phyloP scores from a whole-genome alignment of 2,888 invertebrate genomes.

The Drosophila greeni region DNA sequence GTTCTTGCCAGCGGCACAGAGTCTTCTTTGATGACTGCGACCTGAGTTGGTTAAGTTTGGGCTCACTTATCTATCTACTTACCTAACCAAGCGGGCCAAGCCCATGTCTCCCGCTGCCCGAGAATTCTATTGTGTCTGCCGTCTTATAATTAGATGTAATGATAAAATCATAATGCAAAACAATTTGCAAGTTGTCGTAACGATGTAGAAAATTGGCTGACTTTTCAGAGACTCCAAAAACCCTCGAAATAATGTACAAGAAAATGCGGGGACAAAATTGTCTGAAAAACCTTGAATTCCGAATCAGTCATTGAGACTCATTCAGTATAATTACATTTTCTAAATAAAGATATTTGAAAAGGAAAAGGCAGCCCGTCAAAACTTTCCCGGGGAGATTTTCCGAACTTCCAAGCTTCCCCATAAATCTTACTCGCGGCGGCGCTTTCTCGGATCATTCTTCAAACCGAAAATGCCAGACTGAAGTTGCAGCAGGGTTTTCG shows the following conservation, averaged over 20 bases:
- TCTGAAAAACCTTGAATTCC: background rate
- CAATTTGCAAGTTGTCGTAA: slow-evolving; percentile 48
- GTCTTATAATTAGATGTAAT: slow-evolving; percentile 68
- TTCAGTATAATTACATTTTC: slow-evolving; percentile 8
- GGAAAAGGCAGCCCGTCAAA: slow-evolving; percentile 20
- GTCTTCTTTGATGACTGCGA: slow-evolving; percentile 17
- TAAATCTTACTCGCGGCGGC: slow-evolving; percentile 34
- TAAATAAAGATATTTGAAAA: slow-evolving; percentile 6
- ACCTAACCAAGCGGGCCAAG: slow-evolving; percentile 65
- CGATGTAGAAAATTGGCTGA: slow-evolving; percentile 58
- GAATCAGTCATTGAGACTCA: background rate
- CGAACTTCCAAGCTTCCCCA: slow-evolving; percentile 25
- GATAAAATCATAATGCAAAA: slow-evolving; percentile 69
- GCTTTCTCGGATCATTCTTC: slow-evolving; percentile 60
- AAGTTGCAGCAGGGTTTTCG: background rate
- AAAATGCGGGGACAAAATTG: background rate
- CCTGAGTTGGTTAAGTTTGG: slow-evolving; percentile 13
- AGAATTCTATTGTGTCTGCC: slow-evolving; percentile 34
- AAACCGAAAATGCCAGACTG: slow-evolving; percentile 21
- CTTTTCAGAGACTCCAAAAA: slow-evolving; percentile 1
- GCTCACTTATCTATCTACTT: slow-evolving; percentile 25
- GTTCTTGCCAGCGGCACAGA: slow-evolving; percentile 18
- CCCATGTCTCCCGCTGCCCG: slow-evolving; percentile 29
- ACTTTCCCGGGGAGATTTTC: slow-evolving; percentile 35
- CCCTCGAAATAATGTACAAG: background rate